A percentile compares a stretch with the other conserved stretches of the same genome.
Conservation (phyloP, 2,113 vertebrate genomes). For the Eolophus roseicapilla region DNA sequence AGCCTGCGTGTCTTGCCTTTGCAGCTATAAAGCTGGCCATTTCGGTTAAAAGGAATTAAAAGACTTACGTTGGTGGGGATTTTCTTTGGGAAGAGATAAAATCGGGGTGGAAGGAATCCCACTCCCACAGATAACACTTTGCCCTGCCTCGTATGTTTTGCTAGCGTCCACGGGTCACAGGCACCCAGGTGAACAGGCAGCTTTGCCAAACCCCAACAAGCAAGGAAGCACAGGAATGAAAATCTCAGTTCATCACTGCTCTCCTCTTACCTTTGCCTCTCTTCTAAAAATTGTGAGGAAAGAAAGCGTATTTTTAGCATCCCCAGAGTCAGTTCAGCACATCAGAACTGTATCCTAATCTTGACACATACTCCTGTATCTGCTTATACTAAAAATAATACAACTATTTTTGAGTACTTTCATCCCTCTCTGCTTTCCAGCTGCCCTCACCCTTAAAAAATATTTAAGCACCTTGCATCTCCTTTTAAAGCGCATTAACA, state of each 20-base stretch:
- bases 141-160: neutral
- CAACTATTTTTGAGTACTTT: conserved; percentile 70
- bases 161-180: accelerated
- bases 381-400: conserved; percentile 71
- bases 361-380: conserved; percentile 36
- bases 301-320: conserved; percentile 70
- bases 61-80: neutral
- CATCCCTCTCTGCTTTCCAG: conserved; percentile 32
- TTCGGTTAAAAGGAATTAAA: neutral
- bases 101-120: neutral
- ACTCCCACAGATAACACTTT: neutral
- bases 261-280: conserved; percentile 33
- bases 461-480: conserved; percentile 16
- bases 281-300: conserved; percentile 40
- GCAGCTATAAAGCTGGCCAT: neutral
- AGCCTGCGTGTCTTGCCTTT: neutral
- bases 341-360: conserved; percentile 50
- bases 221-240: neutral
- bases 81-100: neutral
- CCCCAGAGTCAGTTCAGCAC: conserved; percentile 36
- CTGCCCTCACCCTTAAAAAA: conserved; percentile 39
- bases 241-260: conserved; percentile 21
- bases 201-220: neutral
- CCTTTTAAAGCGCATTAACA: neutral
- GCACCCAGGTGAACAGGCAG: neutral